Evolutionary conservation across 2,113 vertebrate species (phyloP).

Genomic region (Apus apus): DNA sequence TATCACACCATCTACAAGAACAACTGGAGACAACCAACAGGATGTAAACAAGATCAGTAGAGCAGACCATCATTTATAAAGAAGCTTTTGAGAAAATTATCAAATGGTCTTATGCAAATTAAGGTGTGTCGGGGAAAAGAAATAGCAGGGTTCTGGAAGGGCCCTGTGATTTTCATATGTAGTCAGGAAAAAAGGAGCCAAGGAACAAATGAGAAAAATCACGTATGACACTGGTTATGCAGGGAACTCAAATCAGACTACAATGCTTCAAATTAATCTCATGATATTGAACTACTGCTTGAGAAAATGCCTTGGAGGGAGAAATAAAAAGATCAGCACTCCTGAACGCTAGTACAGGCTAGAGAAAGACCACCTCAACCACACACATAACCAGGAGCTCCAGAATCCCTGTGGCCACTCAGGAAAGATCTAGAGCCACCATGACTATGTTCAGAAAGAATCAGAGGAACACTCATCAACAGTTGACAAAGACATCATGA

Average conservation of each 20-base stretch:
- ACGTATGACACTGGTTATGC: neutral
- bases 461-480: neutral
- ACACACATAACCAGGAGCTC: neutral
- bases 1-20: neutral
- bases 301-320: no score
- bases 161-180: no score
- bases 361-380: neutral
- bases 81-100: neutral
- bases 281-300: neutral
- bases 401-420: neutral
- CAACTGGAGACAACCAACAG: neutral
- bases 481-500: neutral
- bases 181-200: no score
- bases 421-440: neutral
- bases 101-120: neutral
- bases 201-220: no score
- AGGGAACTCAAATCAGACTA: neutral
- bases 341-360: neutral
- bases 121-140: neutral
- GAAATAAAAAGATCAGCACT: neutral
- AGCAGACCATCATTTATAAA: neutral
- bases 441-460: neutral
- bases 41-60: neutral
- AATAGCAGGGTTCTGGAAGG: no score
- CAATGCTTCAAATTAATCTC: neutral